These are phyloP conservation scores for Tonatia bakeri DNA, from an alignment of 2,113 vertebrate species.

Conservation along the genomic window DNA sequence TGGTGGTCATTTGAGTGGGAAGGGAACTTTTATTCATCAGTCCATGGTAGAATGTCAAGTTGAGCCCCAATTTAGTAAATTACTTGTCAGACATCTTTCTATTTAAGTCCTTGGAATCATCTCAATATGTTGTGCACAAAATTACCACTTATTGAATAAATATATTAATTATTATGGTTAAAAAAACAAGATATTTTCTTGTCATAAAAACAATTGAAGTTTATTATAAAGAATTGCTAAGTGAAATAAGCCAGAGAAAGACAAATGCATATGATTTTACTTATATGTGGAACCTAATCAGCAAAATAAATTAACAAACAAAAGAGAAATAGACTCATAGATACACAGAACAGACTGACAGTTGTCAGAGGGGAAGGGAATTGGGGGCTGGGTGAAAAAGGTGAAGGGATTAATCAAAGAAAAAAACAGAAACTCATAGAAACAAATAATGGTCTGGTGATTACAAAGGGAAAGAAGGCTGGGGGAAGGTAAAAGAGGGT, in stretches of 20 bases:
- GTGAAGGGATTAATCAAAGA: too few relatives aligned
- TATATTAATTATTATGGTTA: not conserved
- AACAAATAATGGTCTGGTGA: too few relatives aligned
- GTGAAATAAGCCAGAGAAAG: too few relatives aligned
- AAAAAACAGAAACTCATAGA: too few relatives aligned
- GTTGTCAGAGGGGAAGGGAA: too few relatives aligned
- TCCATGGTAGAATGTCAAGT: not conserved
- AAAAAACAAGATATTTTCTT: not conserved
- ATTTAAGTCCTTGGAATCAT: constrained; percentile 10
- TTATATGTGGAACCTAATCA: too few relatives aligned
- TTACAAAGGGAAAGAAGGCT: not conserved
- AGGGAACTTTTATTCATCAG: not conserved
- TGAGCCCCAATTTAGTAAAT: not conserved
- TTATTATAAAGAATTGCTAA: not conserved
- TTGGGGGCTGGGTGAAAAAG: too few relatives aligned
- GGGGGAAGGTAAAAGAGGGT: too few relatives aligned
- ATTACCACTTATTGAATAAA: not conserved
- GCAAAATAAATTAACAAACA: too few relatives aligned
- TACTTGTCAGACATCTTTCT: not conserved
- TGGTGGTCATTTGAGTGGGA: not conserved
- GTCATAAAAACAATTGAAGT: not conserved
- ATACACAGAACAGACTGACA: too few relatives aligned
- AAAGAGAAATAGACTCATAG: too few relatives aligned
- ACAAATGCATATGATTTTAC: too few relatives aligned
- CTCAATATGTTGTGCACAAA: constrained; percentile 1